Base-by-base conservation (phyloP, 1,140 invertebrate genomes). In the Cataglyphis hispanica region DNA sequence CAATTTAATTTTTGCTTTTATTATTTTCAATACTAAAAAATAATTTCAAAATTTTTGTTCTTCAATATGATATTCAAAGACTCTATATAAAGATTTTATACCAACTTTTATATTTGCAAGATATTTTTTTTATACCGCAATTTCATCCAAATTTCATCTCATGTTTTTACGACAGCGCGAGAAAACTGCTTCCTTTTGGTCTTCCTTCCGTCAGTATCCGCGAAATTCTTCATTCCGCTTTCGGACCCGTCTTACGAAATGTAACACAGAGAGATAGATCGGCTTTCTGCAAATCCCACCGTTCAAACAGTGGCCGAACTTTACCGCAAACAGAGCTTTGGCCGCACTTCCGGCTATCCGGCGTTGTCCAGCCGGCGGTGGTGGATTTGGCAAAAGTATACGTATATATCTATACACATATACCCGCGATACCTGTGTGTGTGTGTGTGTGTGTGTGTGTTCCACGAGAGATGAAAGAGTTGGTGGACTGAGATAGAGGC, bases 271-370 rank as follows among this genome's bases (percentile, higher is more conserved):
- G 72, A 37, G 74, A 87, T 83, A n/a, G n/a, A 67, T 85, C 64
- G 72, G 87, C 43, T 74, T 50, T 50, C 63, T 72, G 40, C 63
- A 86, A 86, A 78, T 58, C 31, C 31, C 0, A 4, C 8, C 50
- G 80, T 53, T 90, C 87, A 90, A 91, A 91, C 86, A 90, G 72
- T 80, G 46, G 58, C 46, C 63, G 84, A 92, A 92, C 76, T 92
- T 85, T 76, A 90, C 88, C 86, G 84, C 86, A 91, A 91, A 92
- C 88, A 89, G 84, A 88, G 61, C 40, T 83, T 56, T 16, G 80
- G 58, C 60, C 85, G 25, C 78, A 58, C 78, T 81, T 81, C 66
- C 67, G 66, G 53, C 53, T 72, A 83, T 83, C n/a, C n/a, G n/a
- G n/a, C 67, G 67, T 81, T 81, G 67, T 60, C 50, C 50, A 31